Base-by-base conservation (phyloP, 2,113 vertebrate species). In the Trachemys scripta region DNA sequence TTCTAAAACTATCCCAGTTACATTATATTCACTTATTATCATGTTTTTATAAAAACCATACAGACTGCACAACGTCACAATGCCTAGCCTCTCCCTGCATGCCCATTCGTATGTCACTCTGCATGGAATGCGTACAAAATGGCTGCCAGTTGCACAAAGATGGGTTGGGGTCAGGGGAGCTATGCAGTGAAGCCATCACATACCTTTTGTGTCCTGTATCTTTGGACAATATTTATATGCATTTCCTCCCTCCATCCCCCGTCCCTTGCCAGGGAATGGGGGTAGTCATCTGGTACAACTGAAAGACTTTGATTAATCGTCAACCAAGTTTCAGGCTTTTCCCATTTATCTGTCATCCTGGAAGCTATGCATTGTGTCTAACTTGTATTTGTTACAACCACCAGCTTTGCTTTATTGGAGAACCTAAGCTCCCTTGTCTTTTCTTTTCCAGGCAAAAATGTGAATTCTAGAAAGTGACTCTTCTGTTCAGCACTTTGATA, bases 121-220 rank as follows among this genome's bases (percentile, higher is more conserved):
- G 49, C 35, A 69, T n/a, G 9, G n/a, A 45, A 8, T 57, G 17
- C 1, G 4, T 81, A 35, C n/a, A 78, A 25, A 35, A 1, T 0
- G 14, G 10, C 24, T 78, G 75, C 25, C 13, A 27, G 24, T 47
- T 29, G 20, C 25, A 76, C 75, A 29, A 78, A 42, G 12, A 78
- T 78, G 11, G 75, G 24, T 14, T 42, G 42, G 42, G 35, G n/a
- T 72, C 9, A 22, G 3, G 2, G 82, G 78, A 72, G 9, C 29
- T 69, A 51, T n/a, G 38, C 53, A 17, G 31, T 82, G 22, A 42
- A 80, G 14, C 22, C 59, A 88, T 50, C 45, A 90, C 20, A 5
- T 12, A 59, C 11, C 1, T 90, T 3, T 24, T 85, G 65, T 54
- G 4, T 5, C 49, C 19, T 85, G 2, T 7, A 10, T 75, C 22